These are phyloP conservation scores for Lamprologus tigripictilis DNA, from an alignment of 2,113 vertebrate genomes.

Conservation along the genomic window DNA sequence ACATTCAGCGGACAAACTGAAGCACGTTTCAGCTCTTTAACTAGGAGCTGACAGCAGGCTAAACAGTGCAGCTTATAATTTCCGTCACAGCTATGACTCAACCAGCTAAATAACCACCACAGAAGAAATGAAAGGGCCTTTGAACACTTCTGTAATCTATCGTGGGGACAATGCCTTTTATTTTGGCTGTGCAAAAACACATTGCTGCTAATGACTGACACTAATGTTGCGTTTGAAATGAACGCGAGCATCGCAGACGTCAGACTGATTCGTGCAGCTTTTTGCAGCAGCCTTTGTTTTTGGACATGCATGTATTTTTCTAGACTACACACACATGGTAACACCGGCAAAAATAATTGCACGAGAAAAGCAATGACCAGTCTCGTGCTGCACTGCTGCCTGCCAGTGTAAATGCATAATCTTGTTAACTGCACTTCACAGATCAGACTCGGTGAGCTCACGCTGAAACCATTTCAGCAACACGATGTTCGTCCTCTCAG, in stretches of 20 bases:
- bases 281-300: background rate
- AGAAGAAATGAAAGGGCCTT: background rate
- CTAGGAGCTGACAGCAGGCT: background rate
- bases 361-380: background rate
- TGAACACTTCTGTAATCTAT: background rate
- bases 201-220: background rate
- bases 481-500: conserved; percentile 21
- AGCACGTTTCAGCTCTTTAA: conserved; percentile 5
- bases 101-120: background rate
- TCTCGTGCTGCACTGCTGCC: background rate
- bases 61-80: background rate
- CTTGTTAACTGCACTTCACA: conserved; percentile 34
- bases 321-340: background rate
- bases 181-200: background rate
- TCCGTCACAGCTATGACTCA: background rate
- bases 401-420: conserved; percentile 21
- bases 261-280: background rate
- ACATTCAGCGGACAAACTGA: background rate
- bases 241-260: background rate
- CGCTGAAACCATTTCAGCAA: conserved; percentile 28
- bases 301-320: background rate
- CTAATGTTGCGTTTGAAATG: background rate
- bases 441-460: conserved; percentile 43
- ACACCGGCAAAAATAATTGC: background rate
- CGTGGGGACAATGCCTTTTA: background rate